Evolutionary conservation across 1,140 invertebrate species (phyloP), one percentile per base, ranked within the genome.

Genomic region (Eubasilissa regina): DNA sequence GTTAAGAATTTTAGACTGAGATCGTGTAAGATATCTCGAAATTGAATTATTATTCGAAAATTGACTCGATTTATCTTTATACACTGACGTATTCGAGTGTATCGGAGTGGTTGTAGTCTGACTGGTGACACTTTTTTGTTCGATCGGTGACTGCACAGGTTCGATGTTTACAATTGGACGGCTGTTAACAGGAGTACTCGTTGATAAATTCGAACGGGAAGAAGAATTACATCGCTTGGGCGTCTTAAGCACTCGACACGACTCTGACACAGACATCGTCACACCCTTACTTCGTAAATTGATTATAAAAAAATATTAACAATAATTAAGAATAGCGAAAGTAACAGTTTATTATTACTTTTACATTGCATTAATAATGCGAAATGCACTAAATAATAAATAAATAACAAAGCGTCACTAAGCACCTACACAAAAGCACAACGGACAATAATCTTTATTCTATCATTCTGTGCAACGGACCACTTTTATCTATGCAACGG

Each of bases 141-240:
- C 70, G 53, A 73, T 73, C 3, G 70, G 70, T 43, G 70, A 73
- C 53, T 73, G 70, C 35, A 21, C 70, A 13, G 70, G 70, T 25
- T 73, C 70, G 25, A 17, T 55, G 10, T 19, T 15, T 35, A 11
- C 7, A 55, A 53, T 73, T 55, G 70, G 70, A 6, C 70, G 70
- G 13, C 9, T 25, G 25, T 21, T 55, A 17, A 73, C 70, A 56
- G 70, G 70, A 10, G 70, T 73, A 56, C 70, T 73, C 13, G 47
- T 73, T 17, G 43, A 19, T n/a, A 73, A 35, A 55, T 19, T 56
- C n/a, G 62, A 43, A 35, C 55, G 47, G 9, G 51, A 44, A 15
- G 70, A 53, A 10, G 47, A 13, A 68, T 45, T 45, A 48, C 44
- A 68, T 0, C 64, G 64, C n/a, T 68, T 68, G 4, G 64, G 15